Evolutionary conservation across 2,888 invertebrate genomes (phyloP), one percentile per base, ranked within the genome.

Genomic region (Pegoplata infirma): DNA sequence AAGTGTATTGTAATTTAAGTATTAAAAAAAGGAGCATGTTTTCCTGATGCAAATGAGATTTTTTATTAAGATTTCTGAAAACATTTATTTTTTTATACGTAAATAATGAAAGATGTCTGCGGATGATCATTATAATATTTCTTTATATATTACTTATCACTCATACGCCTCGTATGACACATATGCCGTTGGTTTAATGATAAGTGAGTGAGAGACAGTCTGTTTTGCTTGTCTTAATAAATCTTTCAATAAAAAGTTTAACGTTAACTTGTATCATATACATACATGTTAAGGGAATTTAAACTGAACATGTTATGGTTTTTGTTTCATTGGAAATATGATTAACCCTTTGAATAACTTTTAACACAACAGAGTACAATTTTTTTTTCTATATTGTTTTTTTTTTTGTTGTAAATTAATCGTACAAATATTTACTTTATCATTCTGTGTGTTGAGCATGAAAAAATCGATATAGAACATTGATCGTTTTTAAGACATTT

Each of bases 141-240:
- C 8, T 23, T 47, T 59, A 25, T n/a, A n/a, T 46, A 59, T 28
- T n/a, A 4, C 14, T 28, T 32, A 63, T 32, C 14, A 61, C 47
- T 32, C 61, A 46, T 49, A 17, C 21, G 51, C 23, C 28, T 49
- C 17, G 14, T 14, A 32, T 49, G 21, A 5, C 10, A 2, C n/a
- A 21, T 14, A 32, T 49, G 21, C 10, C 10, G 10, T 12, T n/a
- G 28, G 17, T 53, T 25, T 66, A 44, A 17, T 10, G 7, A 19
- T 49, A 21, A 49, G 36, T 64, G 19, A 49, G 36, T 64, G 14
- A n/a, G 14, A 12, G n/a, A 56, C 1, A 44, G 36, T 16, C n/a
- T 64, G 36, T 72, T 72, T 63, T 5, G 53, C 19, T 17, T 56
- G 55, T 49, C 55, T 63, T 63, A 16, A 59, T 51, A 59, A 59